Evolutionary conservation across 2,113 vertebrate genomes (phyloP).

Genomic region (Collichthys lucidus): DNA sequence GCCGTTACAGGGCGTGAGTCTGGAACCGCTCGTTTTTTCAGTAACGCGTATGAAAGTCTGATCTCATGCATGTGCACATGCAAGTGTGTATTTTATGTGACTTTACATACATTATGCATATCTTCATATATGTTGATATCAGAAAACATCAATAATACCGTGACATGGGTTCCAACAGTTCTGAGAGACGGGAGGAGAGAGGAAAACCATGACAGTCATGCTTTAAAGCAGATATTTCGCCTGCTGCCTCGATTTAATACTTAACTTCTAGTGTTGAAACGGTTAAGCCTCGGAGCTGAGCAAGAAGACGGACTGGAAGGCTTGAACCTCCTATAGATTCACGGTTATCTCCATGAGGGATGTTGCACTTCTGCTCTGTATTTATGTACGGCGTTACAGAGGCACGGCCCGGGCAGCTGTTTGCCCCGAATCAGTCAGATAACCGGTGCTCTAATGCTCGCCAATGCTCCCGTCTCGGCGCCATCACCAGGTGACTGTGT

Average conservation of each 20-base stretch:
- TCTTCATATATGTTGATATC: neutral
- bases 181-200: neutral
- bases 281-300: slow-evolving; percentile 26
- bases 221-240: slow-evolving; percentile 1
- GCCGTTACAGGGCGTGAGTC: neutral
- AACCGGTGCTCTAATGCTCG: slow-evolving; percentile 56
- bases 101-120: neutral
- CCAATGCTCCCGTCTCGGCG: neutral
- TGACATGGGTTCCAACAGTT: neutral
- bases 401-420: slow-evolving; percentile 67
- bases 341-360: slow-evolving; percentile 61
- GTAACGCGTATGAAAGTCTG: neutral
- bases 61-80: no score
- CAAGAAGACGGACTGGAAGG: slow-evolving; percentile 30
- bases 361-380: slow-evolving; percentile 45
- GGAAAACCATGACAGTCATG: neutral
- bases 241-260: neutral
- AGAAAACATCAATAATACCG: neutral
- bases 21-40: neutral
- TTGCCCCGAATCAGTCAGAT: slow-evolving; percentile 67
- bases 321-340: slow-evolving; percentile 33
- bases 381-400: slow-evolving; percentile 74
- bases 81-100: neutral
- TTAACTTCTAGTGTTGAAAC: neutral
- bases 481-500: slow-evolving; percentile 52